Evolutionary conservation across 2,888 invertebrate species (phyloP).

Genomic region (Nasonovia ribisnigri): DNA sequence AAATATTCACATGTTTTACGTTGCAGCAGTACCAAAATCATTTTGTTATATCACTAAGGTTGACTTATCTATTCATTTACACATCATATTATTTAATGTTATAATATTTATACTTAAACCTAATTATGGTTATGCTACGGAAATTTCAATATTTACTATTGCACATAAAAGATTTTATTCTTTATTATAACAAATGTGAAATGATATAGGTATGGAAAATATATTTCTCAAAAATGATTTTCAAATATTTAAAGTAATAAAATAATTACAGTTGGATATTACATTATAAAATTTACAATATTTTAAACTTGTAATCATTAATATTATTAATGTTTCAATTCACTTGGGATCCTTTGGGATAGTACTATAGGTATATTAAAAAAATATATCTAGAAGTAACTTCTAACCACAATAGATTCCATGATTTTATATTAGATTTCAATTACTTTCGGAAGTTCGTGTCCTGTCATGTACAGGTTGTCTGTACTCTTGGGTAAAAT

Average conservation of each 20-base stretch:
- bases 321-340: constrained; percentile 22
- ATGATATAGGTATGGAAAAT: neutral
- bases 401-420: neutral
- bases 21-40: neutral
- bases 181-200: neutral
- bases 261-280: neutral
- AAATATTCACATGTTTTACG: neutral
- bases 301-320: constrained; percentile 32
- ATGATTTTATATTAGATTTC: constrained; percentile 49
- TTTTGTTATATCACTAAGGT: neutral
- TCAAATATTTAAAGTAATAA: neutral
- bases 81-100: neutral
- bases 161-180: neutral
- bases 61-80: neutral
- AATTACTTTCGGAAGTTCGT: constrained; percentile 53
- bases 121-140: neutral
- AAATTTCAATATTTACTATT: neutral
- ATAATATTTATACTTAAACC: neutral
- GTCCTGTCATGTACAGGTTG: constrained; percentile 43
- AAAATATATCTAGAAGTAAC: neutral
- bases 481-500: constrained; percentile 60
- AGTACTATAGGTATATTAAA: constrained; percentile 20
- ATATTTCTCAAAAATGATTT: neutral
- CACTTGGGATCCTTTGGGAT: neutral
- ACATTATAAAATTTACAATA: neutral